phyloP scores from a whole-genome alignment of 2,888 invertebrate species.

The Anoplius nigerrimus region DNA sequence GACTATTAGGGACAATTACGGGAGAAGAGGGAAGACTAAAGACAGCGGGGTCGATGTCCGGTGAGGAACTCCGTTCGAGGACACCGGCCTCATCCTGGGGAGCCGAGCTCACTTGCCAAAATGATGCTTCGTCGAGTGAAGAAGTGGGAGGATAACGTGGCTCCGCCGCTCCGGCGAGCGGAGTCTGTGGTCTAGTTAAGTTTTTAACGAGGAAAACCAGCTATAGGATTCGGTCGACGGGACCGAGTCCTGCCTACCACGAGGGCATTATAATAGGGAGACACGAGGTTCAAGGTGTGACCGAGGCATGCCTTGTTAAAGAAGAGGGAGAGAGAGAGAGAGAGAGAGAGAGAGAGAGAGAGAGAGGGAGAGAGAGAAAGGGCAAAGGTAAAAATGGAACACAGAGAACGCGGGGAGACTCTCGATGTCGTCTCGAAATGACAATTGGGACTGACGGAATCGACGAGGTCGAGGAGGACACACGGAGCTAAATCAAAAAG shows the following conservation, averaged over 20 bases:
- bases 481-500: conserved; percentile 65
- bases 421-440: no score
- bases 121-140: conserved; percentile 20
- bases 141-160: conserved; percentile 6
- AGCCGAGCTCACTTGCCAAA: conserved; percentile 31
- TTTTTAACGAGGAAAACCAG: conserved; percentile 68
- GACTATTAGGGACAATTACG: conserved; percentile 62
- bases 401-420: no score
- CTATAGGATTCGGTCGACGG: conserved; percentile 70
- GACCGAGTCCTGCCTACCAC: conserved; percentile 72
- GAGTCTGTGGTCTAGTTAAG: conserved; percentile 56
- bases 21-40: conserved; percentile 16
- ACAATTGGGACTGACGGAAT: conserved; percentile 23
- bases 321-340: conserved; percentile 2
- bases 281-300: conserved; percentile 28
- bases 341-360: conserved; percentile 18
- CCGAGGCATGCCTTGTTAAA: conserved; percentile 34
- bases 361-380: conserved; percentile 11
- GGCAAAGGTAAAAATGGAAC: conserved; percentile 22
- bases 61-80: not conserved
- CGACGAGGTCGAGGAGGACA: conserved; percentile 26
- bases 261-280: conserved; percentile 71
- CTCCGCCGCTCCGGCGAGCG: conserved; percentile 35
- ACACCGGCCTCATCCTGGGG: not conserved
- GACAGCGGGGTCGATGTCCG: conserved; percentile 13